phyloP scores from a whole-genome alignment of 2,888 invertebrate species.

The Lithophane ornitopus region DNA sequence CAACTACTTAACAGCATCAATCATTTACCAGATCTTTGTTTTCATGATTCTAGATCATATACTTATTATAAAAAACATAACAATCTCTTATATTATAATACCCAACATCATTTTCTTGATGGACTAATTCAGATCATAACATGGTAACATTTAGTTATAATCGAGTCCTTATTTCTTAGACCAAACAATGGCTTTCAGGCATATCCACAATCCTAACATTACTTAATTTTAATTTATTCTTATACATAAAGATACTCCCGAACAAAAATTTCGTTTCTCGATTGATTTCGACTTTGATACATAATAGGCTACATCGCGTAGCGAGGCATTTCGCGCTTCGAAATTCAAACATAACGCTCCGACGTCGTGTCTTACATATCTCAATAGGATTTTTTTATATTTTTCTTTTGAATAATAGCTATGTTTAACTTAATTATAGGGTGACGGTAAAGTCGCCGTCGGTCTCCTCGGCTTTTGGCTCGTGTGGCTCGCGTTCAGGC shows the following conservation, averaged over 20 bases:
- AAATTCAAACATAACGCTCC: conserved; percentile 17
- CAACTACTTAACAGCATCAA: conserved; percentile 39
- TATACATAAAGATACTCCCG: conserved; percentile 11
- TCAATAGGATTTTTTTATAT: background rate
- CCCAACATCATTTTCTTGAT: conserved; percentile 31
- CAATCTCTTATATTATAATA: conserved; percentile 49
- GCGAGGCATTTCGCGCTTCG: conserved; percentile 6
- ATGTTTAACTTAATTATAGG: conserved; percentile 68
- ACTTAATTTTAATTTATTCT: conserved; percentile 13
- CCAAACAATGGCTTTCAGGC: conserved; percentile 9
- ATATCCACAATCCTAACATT: background rate
- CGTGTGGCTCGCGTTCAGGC: conserved; percentile 78
- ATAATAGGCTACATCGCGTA: conserved; percentile 16
- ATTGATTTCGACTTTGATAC: conserved; percentile 34
- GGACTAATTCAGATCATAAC: conserved; percentile 32
- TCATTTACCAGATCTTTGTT: conserved; percentile 57
- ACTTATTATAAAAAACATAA: conserved; percentile 26
- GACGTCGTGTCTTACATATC: conserved; percentile 20
- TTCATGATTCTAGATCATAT: conserved; percentile 32
- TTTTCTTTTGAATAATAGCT: background rate
- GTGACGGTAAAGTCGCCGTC: conserved; percentile 88
- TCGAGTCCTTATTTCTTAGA: conserved; percentile 9
- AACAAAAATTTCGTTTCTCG: conserved; percentile 26
- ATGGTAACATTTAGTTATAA: conserved; percentile 28
- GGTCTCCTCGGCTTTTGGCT: conserved; percentile 83